Evolutionary conservation across 1,140 invertebrate species (phyloP).

Genomic region (Magallana angulata): DNA sequence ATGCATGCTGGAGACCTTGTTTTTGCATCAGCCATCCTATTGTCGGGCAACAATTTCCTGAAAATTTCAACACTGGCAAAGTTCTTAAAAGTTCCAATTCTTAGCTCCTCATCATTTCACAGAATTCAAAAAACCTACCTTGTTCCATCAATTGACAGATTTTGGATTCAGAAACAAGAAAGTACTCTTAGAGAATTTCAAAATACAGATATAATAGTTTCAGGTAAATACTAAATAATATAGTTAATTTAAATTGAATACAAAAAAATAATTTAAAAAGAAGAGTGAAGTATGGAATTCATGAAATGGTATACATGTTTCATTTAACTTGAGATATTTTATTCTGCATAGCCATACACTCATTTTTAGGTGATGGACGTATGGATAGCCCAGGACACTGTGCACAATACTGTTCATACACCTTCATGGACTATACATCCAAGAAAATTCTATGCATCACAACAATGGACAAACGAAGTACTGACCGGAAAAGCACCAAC

Average conservation of each 20-base stretch:
- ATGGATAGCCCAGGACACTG: too few relatives aligned
- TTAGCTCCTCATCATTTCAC: neutral
- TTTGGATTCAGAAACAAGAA: neutral
- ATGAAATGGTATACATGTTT: neutral
- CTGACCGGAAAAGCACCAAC: conserved; percentile 21
- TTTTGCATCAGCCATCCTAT: neutral
- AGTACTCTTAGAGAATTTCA: neutral
- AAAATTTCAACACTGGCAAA: neutral
- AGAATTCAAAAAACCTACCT: conserved; percentile 19
- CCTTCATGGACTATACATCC: conserved; percentile 41
- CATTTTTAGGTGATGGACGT: conserved; percentile 48
- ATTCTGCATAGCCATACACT: too few relatives aligned
- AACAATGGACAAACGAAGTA: conserved; percentile 42
- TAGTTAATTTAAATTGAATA: too few relatives aligned
- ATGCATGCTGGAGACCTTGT: conserved; percentile 26
- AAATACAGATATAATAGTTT: neutral
- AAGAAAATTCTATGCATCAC: conserved; percentile 15
- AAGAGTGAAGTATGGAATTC: too few relatives aligned
- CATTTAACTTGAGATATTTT: neutral
- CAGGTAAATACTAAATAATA: too few relatives aligned
- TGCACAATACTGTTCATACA: conserved; percentile 51
- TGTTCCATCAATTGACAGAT: neutral
- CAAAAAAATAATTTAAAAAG: too few relatives aligned
- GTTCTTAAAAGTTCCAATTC: neutral
- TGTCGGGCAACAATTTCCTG: neutral